Conservation (phyloP, 2,113 vertebrate genomes). For the Symphodus melops region DNA sequence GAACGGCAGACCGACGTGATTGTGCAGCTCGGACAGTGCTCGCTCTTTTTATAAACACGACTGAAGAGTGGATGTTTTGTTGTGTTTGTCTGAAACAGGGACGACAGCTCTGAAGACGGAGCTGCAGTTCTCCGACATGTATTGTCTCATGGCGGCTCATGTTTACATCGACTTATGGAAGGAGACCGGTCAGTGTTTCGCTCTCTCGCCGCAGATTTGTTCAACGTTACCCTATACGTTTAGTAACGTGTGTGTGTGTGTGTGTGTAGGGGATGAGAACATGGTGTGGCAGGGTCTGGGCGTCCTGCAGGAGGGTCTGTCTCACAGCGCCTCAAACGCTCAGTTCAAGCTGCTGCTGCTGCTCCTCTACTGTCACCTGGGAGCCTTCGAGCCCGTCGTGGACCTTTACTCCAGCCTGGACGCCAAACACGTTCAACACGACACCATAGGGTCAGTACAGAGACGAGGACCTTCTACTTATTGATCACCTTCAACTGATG, state of each 20-base stretch:
- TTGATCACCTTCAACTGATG: no score
- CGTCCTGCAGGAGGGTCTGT: constrained; percentile 91
- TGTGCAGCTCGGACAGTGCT: no score
- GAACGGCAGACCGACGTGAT: no score
- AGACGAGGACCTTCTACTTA: not conserved
- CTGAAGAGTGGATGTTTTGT: no score
- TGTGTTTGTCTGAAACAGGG: constrained; percentile 78
- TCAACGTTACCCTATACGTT: no score
- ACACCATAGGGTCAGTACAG: constrained; percentile 95
- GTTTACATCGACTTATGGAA: constrained; percentile 94
- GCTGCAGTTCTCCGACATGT: constrained; percentile 96
- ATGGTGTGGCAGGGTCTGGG: constrained; percentile 90
- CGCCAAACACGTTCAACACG: constrained; percentile 97
- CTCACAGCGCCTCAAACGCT: constrained; percentile 92
- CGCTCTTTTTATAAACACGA: no score
- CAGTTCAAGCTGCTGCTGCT: constrained; percentile 99
- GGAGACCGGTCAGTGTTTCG: constrained; percentile 85
- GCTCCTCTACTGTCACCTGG: constrained; percentile 93
- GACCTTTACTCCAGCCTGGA: constrained; percentile 97
- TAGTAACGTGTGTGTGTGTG: constrained; percentile 36
- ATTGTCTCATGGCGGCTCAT: constrained; percentile 95
- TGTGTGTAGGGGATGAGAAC: constrained; percentile 86
- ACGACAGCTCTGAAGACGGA: constrained; percentile 94
- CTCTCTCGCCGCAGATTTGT: not conserved
- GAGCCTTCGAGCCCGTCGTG: constrained; percentile 95